These are phyloP conservation scores for Pseudococcus jackbeardsleyi DNA, from an alignment of 2,888 invertebrate species.

Conservation along the genomic window DNA sequence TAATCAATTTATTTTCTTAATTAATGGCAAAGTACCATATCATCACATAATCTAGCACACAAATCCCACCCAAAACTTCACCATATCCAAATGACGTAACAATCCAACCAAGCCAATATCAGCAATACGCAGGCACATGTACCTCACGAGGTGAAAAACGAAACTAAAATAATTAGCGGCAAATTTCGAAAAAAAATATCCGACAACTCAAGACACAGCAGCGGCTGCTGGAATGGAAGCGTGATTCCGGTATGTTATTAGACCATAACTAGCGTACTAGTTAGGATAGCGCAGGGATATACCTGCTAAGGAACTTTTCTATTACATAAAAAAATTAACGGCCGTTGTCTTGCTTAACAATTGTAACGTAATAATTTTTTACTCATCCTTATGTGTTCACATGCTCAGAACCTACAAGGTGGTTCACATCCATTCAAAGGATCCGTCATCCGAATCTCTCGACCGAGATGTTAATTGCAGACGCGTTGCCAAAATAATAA, in stretches of 20 bases:
- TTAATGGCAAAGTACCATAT: background rate
- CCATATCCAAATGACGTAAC: background rate
- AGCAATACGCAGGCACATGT: background rate
- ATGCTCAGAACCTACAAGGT: constrained; percentile 2
- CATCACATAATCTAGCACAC: background rate
- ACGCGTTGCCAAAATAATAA: background rate
- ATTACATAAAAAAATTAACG: constrained; percentile 59
- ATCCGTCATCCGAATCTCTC: background rate
- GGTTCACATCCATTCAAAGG: background rate
- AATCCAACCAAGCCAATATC: background rate
- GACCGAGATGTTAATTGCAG: background rate
- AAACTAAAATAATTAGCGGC: constrained; percentile 60
- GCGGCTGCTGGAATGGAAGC: constrained; percentile 58
- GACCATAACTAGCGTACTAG: constrained; percentile 61
- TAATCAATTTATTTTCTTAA: background rate
- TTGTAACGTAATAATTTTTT: constrained; percentile 61
- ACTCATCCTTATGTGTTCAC: background rate
- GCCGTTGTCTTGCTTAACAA: constrained; percentile 62
- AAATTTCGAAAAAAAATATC: constrained; percentile 52
- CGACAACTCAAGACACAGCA: constrained; percentile 21
- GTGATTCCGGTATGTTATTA: constrained; percentile 63
- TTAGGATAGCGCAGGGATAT: constrained; percentile 58
- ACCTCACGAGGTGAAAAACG: constrained; percentile 6
- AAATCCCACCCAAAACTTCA: background rate
- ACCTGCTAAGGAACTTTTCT: constrained; percentile 51